Evolutionary conservation across 1,140 invertebrate species (phyloP).

Genomic region (Sesamia nonagrioides): DNA sequence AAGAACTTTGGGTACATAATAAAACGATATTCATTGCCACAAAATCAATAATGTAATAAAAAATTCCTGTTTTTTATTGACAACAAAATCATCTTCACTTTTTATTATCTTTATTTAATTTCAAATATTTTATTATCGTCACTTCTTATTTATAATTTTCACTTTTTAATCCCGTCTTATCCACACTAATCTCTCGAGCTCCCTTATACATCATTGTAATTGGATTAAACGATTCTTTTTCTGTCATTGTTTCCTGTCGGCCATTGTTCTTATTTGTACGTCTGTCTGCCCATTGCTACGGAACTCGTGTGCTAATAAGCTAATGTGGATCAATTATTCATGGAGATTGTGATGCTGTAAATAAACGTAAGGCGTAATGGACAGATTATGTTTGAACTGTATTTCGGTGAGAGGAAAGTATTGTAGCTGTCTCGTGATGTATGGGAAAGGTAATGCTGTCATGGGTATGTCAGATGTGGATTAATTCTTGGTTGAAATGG

Average conservation of each 20-base stretch:
- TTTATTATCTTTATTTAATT: too few relatives aligned
- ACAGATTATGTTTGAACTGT: conserved; percentile 37
- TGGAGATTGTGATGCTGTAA: conserved; percentile 65
- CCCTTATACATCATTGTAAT: conserved; percentile 80
- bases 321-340: conserved; percentile 83
- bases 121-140: too few relatives aligned
- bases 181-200: conserved; percentile 60
- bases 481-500: background rate
- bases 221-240: conserved; percentile 85
- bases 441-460: background rate
- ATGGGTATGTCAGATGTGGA: background rate
- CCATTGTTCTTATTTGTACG: conserved; percentile 79
- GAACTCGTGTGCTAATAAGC: conserved; percentile 79
- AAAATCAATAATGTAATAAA: too few relatives aligned
- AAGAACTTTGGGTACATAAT: too few relatives aligned
- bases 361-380: conserved; percentile 33
- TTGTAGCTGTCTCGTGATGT: conserved; percentile 13
- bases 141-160: too few relatives aligned
- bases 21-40: too few relatives aligned
- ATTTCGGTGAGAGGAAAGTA: background rate
- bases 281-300: conserved; percentile 59
- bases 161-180: conserved; percentile 50
- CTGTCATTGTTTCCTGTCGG: conserved; percentile 78
- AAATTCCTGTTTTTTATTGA: too few relatives aligned
- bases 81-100: too few relatives aligned